These are phyloP conservation scores for Brachystomella parvula DNA, from an alignment of 1,140 invertebrate genomes.

Conservation along the genomic window DNA sequence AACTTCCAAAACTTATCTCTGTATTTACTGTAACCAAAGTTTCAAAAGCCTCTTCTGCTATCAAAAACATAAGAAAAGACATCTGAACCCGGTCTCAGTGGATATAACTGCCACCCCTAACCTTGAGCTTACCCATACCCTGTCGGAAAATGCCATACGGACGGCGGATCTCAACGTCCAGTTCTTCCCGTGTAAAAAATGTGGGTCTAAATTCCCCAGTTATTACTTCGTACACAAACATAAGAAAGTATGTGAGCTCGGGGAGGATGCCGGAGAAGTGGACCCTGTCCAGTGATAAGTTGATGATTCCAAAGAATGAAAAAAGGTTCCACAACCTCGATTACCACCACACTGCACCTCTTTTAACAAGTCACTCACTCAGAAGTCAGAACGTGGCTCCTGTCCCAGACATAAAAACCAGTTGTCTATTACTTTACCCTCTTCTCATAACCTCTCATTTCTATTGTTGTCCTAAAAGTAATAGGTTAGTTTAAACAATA, in stretches of 20 bases:
- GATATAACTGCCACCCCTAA: slow-evolving; percentile 36
- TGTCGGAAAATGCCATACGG: slow-evolving; percentile 42
- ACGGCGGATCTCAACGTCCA: slow-evolving; percentile 70
- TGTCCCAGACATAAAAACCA: no score
- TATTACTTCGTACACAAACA: slow-evolving; percentile 92
- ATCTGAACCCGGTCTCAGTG: slow-evolving; percentile 49
- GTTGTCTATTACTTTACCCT: no score
- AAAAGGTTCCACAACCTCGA: no score
- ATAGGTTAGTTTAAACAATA: no score
- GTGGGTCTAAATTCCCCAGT: slow-evolving; percentile 81
- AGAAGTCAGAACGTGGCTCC: no score
- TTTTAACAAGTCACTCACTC: no score
- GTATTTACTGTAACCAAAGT: slow-evolving; percentile 66
- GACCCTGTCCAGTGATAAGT: neutral
- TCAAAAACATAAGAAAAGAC: slow-evolving; percentile 65
- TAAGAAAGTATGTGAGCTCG: slow-evolving; percentile 57
- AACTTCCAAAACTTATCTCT: slow-evolving; percentile 50
- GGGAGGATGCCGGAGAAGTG: neutral
- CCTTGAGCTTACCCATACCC: slow-evolving; percentile 10
- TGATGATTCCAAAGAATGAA: no score
- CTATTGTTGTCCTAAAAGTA: no score
- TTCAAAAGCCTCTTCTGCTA: slow-evolving; percentile 76
- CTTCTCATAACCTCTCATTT: no score
- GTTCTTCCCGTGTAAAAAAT: slow-evolving; percentile 86
- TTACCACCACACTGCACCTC: no score